Base-by-base conservation (phyloP, 92 coral and sea anemone genomes). In the Porites cylindrica region DNA sequence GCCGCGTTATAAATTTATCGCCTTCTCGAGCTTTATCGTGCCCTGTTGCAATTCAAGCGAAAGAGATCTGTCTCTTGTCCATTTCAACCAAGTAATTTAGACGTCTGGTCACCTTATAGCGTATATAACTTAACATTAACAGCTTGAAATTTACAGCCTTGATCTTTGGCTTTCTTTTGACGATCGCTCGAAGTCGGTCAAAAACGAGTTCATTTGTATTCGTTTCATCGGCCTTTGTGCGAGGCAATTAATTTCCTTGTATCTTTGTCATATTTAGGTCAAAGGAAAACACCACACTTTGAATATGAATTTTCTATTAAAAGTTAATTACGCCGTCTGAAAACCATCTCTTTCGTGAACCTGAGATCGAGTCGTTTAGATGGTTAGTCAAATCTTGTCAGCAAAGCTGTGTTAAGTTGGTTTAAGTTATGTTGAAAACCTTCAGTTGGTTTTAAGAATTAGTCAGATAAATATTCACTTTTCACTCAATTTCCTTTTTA, bases 271-370 rank as follows among this genome's bases (percentile, higher is more conserved):
- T 51, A 67, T 80, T 66, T 80, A 80, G 67, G 68, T 59, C 77
- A 70, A 54, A 47, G 78, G 51, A 77, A 70, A 70, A 79, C 51
- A 38, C 86, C 78, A 56, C 70, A 75, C 20, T 70, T 82, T 70
- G 56, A 70, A 70, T 58, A 56, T 32, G 70, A 78, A 58, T 50
- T 76, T 68, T 54, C 54, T 75, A 63, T 63, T 75, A 72, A 74
- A 75, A 84, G 81, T 67, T 76, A 84, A 67, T 75, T 84, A 75
- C 85, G 6, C 50, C 14, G 66, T 67, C 70, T 76, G 84, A 24
- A 50, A 23, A 71, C 56, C 19, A 19, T 38, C n/a, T 8, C 11
- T 9, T 8, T 47, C 61, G 6, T 71, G 53, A 43, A 11, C 10
- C 21, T 7, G n/a, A 38, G 47, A 38, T 21, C 11, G 7, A 51